Evolutionary conservation across 1,140 invertebrate genomes (phyloP).

Genomic region (Pachypeltis micranthus): DNA sequence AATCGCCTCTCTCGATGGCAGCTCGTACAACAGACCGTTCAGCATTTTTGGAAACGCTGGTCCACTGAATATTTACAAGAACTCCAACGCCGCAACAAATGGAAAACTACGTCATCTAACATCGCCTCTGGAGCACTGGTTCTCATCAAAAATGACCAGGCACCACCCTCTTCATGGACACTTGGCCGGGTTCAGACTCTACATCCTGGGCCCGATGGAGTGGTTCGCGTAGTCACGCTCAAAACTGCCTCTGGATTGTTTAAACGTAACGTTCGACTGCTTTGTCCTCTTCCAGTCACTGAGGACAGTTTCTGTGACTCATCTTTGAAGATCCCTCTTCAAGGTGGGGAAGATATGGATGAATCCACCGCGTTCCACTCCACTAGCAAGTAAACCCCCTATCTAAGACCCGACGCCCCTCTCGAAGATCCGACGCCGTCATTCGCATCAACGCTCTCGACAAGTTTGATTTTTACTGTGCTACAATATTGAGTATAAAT

Average conservation of each 20-base stretch:
- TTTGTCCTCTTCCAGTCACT: not conserved
- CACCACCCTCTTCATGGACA: constrained; percentile 1
- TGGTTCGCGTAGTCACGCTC: constrained; percentile 17
- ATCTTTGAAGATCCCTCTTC: too few species aligned
- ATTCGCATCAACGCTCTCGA: too few species aligned
- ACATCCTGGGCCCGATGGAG: constrained; percentile 11
- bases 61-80: constrained; percentile 19
- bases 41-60: constrained; percentile 31
- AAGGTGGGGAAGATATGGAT: too few species aligned
- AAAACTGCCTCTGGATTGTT: constrained; percentile 34
- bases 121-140: constrained; percentile 5
- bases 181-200: not conserved
- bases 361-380: too few species aligned
- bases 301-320: not conserved
- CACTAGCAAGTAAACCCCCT: too few species aligned
- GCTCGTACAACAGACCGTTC: constrained; percentile 22
- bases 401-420: too few species aligned
- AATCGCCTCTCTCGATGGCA: constrained; percentile 20
- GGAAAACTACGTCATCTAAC: constrained; percentile 8
- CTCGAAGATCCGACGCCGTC: too few species aligned
- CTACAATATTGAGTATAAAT: too few species aligned
- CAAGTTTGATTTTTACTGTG: too few species aligned
- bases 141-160: constrained; percentile 12
- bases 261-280: too few species aligned
- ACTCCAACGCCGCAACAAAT: constrained; percentile 18